These are phyloP conservation scores for Campopleginae sp. DNA, from an alignment of 2,888 invertebrate species.

Conservation along the genomic window DNA sequence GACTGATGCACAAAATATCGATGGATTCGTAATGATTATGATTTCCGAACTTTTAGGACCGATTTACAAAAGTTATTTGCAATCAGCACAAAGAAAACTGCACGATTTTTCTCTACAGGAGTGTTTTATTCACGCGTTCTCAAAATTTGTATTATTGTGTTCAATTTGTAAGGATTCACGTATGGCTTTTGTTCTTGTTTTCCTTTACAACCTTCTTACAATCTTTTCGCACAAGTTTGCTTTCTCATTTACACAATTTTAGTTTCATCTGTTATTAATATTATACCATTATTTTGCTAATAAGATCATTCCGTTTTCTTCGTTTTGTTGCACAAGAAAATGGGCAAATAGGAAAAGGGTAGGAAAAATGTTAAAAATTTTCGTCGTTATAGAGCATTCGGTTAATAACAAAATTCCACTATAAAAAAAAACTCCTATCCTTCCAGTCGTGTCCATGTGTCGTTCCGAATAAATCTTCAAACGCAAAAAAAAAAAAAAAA, in stretches of 20 bases:
- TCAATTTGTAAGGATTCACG: background rate
- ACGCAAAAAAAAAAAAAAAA: background rate
- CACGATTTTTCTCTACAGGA: slow-evolving; percentile 7
- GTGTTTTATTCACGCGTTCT: background rate
- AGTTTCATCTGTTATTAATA: slow-evolving; percentile 1
- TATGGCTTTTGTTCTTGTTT: slow-evolving; percentile 26
- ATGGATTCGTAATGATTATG: background rate
- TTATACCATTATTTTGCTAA: slow-evolving; percentile 1
- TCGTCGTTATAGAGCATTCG: background rate
- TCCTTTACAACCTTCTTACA: slow-evolving; percentile 15
- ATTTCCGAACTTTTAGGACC: slow-evolving; percentile 4
- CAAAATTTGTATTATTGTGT: background rate
- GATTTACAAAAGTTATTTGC: background rate
- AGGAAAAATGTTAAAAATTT: background rate
- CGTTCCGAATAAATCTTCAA: background rate
- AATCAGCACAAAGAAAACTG: background rate
- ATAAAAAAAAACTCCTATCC: background rate
- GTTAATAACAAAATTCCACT: slow-evolving; percentile 3
- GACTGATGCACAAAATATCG: background rate
- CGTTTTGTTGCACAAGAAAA: background rate
- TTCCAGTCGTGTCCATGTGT: background rate
- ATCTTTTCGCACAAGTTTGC: slow-evolving; percentile 58
- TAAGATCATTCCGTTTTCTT: background rate
- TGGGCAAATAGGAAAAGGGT: background rate
- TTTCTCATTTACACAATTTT: slow-evolving; percentile 44